Percentiles rank a stretch among this genome's conserved stretches.
These are phyloP conservation scores for Euclidia mi DNA, from an alignment of 2,888 invertebrate species.

Conservation along the genomic window DNA sequence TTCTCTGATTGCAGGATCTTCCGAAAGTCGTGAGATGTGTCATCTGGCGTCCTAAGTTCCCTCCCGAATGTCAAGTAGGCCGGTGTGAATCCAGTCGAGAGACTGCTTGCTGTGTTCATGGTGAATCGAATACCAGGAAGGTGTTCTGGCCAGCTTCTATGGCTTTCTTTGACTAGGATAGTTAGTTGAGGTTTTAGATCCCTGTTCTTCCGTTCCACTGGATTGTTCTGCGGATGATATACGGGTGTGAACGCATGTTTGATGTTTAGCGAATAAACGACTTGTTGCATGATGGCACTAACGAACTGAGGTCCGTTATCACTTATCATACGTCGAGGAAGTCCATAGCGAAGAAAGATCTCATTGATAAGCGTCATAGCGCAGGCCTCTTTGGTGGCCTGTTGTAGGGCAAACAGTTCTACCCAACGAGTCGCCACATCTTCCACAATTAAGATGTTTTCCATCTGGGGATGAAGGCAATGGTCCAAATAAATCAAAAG, in stretches of 20 bases:
- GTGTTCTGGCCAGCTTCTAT: too few relatives aligned
- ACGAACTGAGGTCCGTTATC: too few relatives aligned
- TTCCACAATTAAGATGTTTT: conserved; percentile 50
- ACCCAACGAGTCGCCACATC: too few relatives aligned
- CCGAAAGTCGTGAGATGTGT: too few relatives aligned
- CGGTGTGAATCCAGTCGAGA: too few relatives aligned
- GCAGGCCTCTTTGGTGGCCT: conserved; percentile 54
- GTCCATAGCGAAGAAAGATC: conserved; percentile 66
- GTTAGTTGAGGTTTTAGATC: conserved; percentile 26
- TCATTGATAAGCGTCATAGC: conserved; percentile 60
- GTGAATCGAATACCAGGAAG: too few relatives aligned
- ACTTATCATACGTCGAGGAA: too few relatives aligned
- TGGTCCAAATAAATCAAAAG: conserved; percentile 61
- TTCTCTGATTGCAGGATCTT: conserved; percentile 12
- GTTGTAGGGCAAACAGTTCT: conserved; percentile 48
- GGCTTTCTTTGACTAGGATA: too few relatives aligned
- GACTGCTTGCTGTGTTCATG: too few relatives aligned
- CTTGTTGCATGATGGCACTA: conserved; percentile 63
- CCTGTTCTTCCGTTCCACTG: conserved; percentile 25
- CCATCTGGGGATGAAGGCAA: conserved; percentile 44
- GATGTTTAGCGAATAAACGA: conserved; percentile 42
- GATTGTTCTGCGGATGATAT: conserved; percentile 53
- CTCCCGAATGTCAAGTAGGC: too few relatives aligned
- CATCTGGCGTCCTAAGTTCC: too few relatives aligned
- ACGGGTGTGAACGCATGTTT: conserved; percentile 55